Evolutionary conservation across 2,888 invertebrate genomes (phyloP).

Genomic region (Philonicus albiceps): DNA sequence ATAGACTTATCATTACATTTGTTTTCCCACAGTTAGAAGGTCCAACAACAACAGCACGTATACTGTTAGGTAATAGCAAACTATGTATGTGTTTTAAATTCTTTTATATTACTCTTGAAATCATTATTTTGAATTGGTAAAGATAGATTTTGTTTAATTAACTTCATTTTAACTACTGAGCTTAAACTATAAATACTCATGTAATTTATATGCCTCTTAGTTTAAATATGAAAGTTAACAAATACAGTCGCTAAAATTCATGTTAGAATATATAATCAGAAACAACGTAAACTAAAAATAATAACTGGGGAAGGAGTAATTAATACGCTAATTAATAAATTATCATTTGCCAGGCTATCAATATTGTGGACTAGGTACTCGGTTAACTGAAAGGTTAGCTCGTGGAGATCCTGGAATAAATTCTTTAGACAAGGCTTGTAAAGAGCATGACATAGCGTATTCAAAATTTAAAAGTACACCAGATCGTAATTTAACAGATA

Average conservation of each 20-base stretch:
- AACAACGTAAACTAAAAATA: neutral
- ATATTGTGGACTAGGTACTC: constrained; percentile 52
- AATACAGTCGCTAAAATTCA: too few species aligned
- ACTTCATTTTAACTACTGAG: neutral
- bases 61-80: constrained; percentile 52
- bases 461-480: constrained; percentile 12
- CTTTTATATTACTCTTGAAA: neutral
- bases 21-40: constrained; percentile 59
- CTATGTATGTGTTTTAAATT: constrained; percentile 51
- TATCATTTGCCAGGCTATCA: constrained; percentile 52
- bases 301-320: neutral
- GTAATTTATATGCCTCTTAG: neutral
- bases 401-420: constrained; percentile 53
- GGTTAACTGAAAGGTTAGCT: constrained; percentile 49
- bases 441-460: constrained; percentile 48
- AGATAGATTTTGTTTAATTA: neutral
- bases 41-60: constrained; percentile 53
- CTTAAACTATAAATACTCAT: neutral
- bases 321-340: constrained; percentile 39
- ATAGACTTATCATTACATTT: constrained; percentile 55
- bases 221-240: neutral
- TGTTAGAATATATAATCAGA: too few species aligned
- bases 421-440: constrained; percentile 52
- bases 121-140: neutral
- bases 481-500: constrained; percentile 9